phyloP scores from a whole-genome alignment of 1,140 invertebrate genomes.

The Elysia chlorotica region DNA sequence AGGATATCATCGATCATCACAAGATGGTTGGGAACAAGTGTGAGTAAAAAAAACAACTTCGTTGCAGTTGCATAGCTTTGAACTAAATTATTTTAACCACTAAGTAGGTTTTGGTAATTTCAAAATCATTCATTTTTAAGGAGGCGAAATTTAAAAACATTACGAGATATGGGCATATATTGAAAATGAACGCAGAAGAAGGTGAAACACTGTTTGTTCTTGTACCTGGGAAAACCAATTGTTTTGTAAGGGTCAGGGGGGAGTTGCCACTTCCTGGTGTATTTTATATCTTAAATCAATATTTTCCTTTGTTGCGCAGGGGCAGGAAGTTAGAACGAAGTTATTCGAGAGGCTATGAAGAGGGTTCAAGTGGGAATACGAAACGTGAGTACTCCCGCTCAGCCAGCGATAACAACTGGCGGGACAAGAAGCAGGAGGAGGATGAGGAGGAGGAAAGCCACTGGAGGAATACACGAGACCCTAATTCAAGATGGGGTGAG shows the following conservation, averaged over 20 bases:
- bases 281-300: not conserved
- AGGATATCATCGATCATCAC: slow-evolving; percentile 56
- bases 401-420: slow-evolving; percentile 56
- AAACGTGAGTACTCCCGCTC: slow-evolving; percentile 46
- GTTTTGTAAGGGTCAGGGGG: too few relatives aligned
- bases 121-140: too few relatives aligned
- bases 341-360: slow-evolving; percentile 34
- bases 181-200: too few relatives aligned
- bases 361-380: slow-evolving; percentile 20
- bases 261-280: too few relatives aligned
- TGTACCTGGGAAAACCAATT: too few relatives aligned
- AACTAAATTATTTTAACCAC: too few relatives aligned
- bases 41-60: too few relatives aligned
- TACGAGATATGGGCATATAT: too few relatives aligned
- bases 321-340: slow-evolving; percentile 36
- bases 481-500: slow-evolving; percentile 38
- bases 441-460: slow-evolving; percentile 62
- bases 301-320: slow-evolving; percentile 7
- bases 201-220: too few relatives aligned
- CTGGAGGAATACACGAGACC: slow-evolving; percentile 64
- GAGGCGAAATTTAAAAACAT: too few relatives aligned
- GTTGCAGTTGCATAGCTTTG: too few relatives aligned
- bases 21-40: slow-evolving; percentile 63
- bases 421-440: slow-evolving; percentile 57
- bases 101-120: too few relatives aligned